These are phyloP conservation scores for Amiota communis DNA, from an alignment of 2,888 invertebrate genomes.

Conservation along the genomic window DNA sequence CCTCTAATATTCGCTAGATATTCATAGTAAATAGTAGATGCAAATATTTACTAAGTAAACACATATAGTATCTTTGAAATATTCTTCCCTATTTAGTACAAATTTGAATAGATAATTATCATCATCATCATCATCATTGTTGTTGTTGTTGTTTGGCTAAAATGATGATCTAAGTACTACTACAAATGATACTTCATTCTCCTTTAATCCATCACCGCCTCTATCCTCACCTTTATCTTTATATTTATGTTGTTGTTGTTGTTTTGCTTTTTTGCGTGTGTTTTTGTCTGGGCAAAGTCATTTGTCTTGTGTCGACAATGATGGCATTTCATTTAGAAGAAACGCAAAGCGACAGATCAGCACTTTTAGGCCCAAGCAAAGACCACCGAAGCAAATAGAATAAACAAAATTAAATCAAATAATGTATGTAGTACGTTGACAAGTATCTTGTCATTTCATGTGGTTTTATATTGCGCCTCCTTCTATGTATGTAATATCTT, in stretches of 20 bases:
- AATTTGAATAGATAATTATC: too few relatives aligned
- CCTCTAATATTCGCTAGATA: too few relatives aligned
- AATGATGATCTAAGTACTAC: too few relatives aligned
- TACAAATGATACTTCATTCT: too few relatives aligned
- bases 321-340: not conserved
- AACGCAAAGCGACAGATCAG: slow-evolving; percentile 34
- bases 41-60: too few relatives aligned
- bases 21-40: too few relatives aligned
- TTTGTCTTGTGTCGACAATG: slow-evolving; percentile 28
- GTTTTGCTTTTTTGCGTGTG: not conserved
- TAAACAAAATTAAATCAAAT: slow-evolving; percentile 13
- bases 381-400: not conserved
- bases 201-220: too few relatives aligned
- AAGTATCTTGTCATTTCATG: slow-evolving; percentile 42
- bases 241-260: not conserved
- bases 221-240: too few relatives aligned
- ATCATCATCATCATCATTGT: too few relatives aligned
- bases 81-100: too few relatives aligned
- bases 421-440: not conserved
- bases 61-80: too few relatives aligned
- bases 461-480: slow-evolving; percentile 41
- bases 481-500: not conserved
- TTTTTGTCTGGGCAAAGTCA: slow-evolving; percentile 8
- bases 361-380: slow-evolving; percentile 27
- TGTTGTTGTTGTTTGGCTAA: too few relatives aligned